These are phyloP conservation scores for Neodon shergylaensis DNA, from an alignment of 2,113 vertebrate species.

Conservation along the genomic window DNA sequence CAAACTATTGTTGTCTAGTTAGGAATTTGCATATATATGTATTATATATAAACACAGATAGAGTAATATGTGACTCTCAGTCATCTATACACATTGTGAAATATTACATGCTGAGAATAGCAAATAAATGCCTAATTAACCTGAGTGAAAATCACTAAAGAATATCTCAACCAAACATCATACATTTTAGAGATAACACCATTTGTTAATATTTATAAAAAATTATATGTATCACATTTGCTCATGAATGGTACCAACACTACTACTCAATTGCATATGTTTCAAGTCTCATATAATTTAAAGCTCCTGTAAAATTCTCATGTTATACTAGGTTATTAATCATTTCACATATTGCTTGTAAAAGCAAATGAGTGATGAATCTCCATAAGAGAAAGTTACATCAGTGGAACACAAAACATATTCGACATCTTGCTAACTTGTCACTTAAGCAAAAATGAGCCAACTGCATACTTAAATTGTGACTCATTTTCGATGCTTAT, in stretches of 20 bases:
- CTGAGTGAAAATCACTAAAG: neutral
- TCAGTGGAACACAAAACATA: neutral
- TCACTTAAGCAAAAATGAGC: neutral
- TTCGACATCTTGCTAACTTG: neutral
- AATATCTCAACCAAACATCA: neutral
- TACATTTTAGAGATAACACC: neutral
- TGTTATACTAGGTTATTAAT: neutral
- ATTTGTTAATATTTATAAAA: neutral
- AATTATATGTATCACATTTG: neutral
- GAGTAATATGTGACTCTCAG: neutral
- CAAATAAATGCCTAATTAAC: slow-evolving; percentile 24
- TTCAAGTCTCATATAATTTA: slow-evolving; percentile 10
- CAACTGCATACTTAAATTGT: neutral
- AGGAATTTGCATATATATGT: neutral
- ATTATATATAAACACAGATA: neutral
- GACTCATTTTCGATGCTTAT: neutral
- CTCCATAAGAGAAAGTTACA: neutral
- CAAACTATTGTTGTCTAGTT: neutral
- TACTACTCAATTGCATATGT: neutral
- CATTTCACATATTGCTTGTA: neutral
- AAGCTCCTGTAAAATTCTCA: neutral
- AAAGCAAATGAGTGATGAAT: neutral
- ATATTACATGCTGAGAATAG: neutral
- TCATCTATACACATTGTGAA: neutral
- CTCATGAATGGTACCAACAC: neutral